phyloP scores from a whole-genome alignment of 1,140 invertebrate species.

The Theocolax elegans region DNA sequence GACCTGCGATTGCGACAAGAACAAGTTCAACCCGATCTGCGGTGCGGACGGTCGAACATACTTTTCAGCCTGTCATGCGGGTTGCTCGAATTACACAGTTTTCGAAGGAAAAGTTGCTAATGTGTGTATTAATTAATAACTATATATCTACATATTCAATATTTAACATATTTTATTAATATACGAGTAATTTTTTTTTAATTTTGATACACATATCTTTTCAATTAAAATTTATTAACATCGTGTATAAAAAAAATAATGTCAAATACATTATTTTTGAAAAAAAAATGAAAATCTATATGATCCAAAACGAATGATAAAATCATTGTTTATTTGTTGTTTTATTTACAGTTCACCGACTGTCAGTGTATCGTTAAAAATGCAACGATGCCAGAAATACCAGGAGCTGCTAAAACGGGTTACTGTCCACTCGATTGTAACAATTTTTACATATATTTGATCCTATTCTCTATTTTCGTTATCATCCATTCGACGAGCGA shows the following conservation, averaged over 20 bases:
- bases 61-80: conserved; percentile 89
- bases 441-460: conserved; percentile 85
- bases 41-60: conserved; percentile 83
- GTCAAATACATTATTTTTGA: too few species aligned
- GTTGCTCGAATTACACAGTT: conserved; percentile 77
- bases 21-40: conserved; percentile 86
- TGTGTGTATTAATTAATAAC: too few species aligned
- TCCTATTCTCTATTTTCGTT: conserved; percentile 88
- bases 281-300: too few species aligned
- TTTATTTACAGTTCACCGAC: conserved; percentile 73
- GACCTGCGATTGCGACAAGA: conserved; percentile 78
- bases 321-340: too few species aligned
- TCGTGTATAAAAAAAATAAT: too few species aligned
- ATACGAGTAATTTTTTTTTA: too few species aligned
- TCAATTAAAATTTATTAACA: too few species aligned
- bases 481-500: conserved; percentile 93
- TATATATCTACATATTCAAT: too few species aligned
- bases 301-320: too few species aligned
- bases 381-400: conserved; percentile 51
- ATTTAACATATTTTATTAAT: too few species aligned
- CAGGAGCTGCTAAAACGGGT: conserved; percentile 71
- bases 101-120: conserved; percentile 71
- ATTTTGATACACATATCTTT: too few species aligned
- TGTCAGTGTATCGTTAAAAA: conserved; percentile 77
- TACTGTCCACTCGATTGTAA: conserved; percentile 83